Base-by-base conservation (phyloP, 2,888 invertebrate genomes). In the Limnephilus marmoratus region DNA sequence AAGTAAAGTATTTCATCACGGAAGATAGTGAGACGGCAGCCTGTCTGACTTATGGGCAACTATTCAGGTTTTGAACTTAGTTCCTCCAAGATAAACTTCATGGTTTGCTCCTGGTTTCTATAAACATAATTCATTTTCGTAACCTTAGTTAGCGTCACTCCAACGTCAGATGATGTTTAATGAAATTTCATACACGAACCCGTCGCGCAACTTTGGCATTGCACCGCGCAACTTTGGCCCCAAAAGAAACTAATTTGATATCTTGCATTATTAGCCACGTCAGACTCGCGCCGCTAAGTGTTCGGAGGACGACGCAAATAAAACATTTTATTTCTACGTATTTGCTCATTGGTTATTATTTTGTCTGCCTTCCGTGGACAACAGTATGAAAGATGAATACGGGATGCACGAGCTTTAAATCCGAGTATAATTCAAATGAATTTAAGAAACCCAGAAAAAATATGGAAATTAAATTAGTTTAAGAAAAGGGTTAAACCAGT, bases 131-230 rank as follows among this genome's bases (percentile, higher is more conserved):
- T 90, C 85, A 90, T 90, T 90, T 80, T 45, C 88, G 53, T 85
- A 90, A 90, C 85, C 85, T 83, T 31, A 81, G 87, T 91, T 87
- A 49, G 91, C 91, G 91, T 91, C 91, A 91, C 81, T 87, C 87
- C 53, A 31, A 49, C 81, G 87, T 91, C 91, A 91, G 87, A 91
- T 91, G 87, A 91, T 91, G 80, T 91, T 88, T 91, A 91, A 91
- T 91, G 91, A 91, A 91, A 91, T 91, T 91, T 89, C 88, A 41
- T 83, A 41, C 45, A 89, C 87, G 87, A 68, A 89, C 68, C 68
- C 68, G 80, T 89, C 80, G 34, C 37, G 13, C 9, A 89, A 81
- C 24, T 89, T 89, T 81, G 37, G 34, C 29, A 89, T 37, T 80
- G 80, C 81, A 89, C 31, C 31, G 15, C 68, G 29, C 11, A 86